phyloP scores from a whole-genome alignment of 2,797 vertebrate species.

The Esox masquinongy region DNA sequence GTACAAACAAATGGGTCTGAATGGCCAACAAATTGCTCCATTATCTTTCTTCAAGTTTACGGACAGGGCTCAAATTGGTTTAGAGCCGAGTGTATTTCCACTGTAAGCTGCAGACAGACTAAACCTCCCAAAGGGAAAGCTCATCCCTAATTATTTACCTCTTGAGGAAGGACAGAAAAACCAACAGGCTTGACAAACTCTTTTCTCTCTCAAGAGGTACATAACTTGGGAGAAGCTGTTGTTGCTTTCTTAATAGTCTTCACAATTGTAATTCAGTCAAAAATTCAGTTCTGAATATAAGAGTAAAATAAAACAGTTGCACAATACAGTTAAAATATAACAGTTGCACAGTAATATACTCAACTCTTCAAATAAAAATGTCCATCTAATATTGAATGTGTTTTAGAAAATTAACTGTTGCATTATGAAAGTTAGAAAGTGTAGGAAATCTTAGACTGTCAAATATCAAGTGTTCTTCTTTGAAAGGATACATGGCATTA shows the following conservation, averaged over 20 bases:
- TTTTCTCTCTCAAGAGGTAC: no score
- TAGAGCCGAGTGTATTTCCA: conserved; percentile 14
- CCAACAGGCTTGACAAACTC: conserved; percentile 1
- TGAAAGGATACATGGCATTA: no score
- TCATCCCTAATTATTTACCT: background rate
- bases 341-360: no score
- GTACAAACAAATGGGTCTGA: background rate
- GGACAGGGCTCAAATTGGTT: background rate
- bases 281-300: no score
- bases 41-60: conserved; percentile 4
- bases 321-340: no score
- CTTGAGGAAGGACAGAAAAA: background rate
- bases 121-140: background rate
- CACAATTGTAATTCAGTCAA: no score
- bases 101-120: conserved; percentile 1
- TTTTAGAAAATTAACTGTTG: no score
- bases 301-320: background rate
- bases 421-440: no score
- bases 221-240: background rate
- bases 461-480: no score
- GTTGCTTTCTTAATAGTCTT: conserved; percentile 4
- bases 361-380: no score
- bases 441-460: no score
- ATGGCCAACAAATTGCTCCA: background rate
- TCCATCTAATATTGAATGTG: no score